Evolutionary conservation across 2,797 vertebrate species (phyloP), one percentile per base, ranked within the genome.

Genomic region (Limosa lapponica): DNA sequence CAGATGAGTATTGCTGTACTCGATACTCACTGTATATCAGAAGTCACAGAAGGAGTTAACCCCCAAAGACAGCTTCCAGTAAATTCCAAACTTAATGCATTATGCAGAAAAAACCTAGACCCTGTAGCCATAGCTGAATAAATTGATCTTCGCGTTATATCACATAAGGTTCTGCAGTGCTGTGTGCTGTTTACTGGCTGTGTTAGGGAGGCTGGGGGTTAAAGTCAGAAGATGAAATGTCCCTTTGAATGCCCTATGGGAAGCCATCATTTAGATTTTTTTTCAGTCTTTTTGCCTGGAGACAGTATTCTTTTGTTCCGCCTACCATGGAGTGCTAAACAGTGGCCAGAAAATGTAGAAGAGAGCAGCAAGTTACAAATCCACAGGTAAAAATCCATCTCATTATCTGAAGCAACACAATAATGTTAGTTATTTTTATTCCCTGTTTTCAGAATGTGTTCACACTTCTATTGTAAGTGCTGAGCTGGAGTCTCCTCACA

Each of bases 181-280:
- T 89, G 14, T 55, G 48, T 89, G 70, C 77, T 96, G 20, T 67
- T 95, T 83, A 72, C 32, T 0, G 3, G 17, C 71, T 79, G 52
- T 58, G 22, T 78, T 93, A 86, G 46, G 75, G 41, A 91, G 54
- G 61, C 80, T 69, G 57, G 0, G 2, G 27, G 77, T 93, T 93
- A 62, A 90, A 95, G 77, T 84, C 54, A 51, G 69, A 83, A 75
- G 75, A 94, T 86, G 49, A 95, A 93, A 88, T 8, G 16, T 87
- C 79, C 52, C 30, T 94, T 78, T 74, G 61, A 94, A 46, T 93
- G 62, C 89, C 61, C 58, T 93, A n/a, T 90, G 80, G 81, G 92
- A 96, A 94, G 69, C 88, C 75, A 91, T 87, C 22, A 83, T 87
- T 95, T 90, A 93, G 84, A 70, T 48, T 89, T 90, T 87, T 90